Evolutionary conservation across 2,113 vertebrate genomes (phyloP), one percentile per base, ranked within the genome.

Genomic region (Xerus inauris): DNA sequence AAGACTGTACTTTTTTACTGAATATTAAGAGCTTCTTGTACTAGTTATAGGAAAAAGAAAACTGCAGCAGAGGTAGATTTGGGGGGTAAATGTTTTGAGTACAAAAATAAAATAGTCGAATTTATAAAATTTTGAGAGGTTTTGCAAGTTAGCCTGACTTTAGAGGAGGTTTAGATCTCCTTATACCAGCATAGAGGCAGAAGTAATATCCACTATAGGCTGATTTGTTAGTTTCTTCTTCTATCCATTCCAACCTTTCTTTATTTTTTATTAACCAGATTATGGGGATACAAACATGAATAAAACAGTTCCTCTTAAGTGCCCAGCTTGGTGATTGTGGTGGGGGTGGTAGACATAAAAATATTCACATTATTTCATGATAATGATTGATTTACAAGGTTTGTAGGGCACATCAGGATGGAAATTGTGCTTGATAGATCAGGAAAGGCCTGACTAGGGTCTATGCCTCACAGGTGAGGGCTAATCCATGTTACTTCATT

Each of bases 351-450:
- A 84, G 64, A 90, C 22, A 65, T 45, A 89, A 49, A 93, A 42
- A n/a, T 86, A 69, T 92, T 89, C 77, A 86, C 14, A 45, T 45
- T 38, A 20, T 92, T 95, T 97, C 13, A 10, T 93, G 20, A 20
- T 65, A 49, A 14, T 54, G n/a, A 85, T 62, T 85, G 67, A 81
- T 71, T 82, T 86, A 87, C 3, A 64, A 71, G 24, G 1, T 65
- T 57, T 83, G n/a, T 45, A 82, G 64, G 30, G 45, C 59, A 73
- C 28, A 14, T 80, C 19, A 87, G 32, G 32, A 93, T 24, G 45
- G 69, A 83, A 89, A 87, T 89, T 88, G 30, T 89, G 64, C 47
- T 79, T 92, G 51, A 91, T 71, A 40, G 76, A 49, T 69, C 75
- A 87, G 69, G 75, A 84, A 84, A 54, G n/a, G n/a, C 35, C 32